Evolutionary conservation across 2,888 invertebrate genomes (phyloP).

Genomic region (Rhorus exstirpatorius): DNA sequence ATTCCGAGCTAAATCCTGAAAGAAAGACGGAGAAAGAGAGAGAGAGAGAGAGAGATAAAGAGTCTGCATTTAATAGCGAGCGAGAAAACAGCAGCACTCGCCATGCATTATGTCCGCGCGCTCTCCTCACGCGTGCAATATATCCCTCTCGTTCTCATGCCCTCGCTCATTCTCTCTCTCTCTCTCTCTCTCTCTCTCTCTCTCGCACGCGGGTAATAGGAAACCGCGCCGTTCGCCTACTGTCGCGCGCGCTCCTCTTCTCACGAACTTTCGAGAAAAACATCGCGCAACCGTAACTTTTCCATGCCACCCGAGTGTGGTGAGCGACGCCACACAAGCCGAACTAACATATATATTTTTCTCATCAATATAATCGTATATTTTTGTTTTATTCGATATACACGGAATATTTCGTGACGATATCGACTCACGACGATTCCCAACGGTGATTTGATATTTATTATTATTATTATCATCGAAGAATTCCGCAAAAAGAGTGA

Average conservation of each 20-base stretch:
- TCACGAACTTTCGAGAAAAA: constrained; percentile 83
- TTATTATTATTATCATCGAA: constrained; percentile 24
- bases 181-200: constrained; percentile 29
- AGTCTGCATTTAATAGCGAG: constrained; percentile 42
- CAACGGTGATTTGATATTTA: background rate
- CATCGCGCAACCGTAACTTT: constrained; percentile 76
- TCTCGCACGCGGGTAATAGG: constrained; percentile 33
- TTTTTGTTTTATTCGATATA: constrained; percentile 34
- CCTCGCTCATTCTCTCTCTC: constrained; percentile 12
- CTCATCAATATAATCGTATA: constrained; percentile 7
- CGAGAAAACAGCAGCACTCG: constrained; percentile 69
- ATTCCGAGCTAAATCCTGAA: constrained; percentile 49
- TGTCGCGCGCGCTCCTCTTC: constrained; percentile 68
- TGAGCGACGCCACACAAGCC: constrained; percentile 44
- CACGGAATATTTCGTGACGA: constrained; percentile 16
- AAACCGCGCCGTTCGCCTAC: constrained; percentile 45
- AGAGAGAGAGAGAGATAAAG: constrained; percentile 33
- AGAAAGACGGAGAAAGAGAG: background rate
- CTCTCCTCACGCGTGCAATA: constrained; percentile 56
- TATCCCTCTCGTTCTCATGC: constrained; percentile 29
- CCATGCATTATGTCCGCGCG: constrained; percentile 77
- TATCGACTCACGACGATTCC: constrained; percentile 22
- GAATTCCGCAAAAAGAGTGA: constrained; percentile 37
- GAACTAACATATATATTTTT: constrained; percentile 30
- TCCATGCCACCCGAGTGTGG: constrained; percentile 56